Evolutionary conservation across 2,113 vertebrate species (phyloP).

Genomic region (Rhipidura dahli): DNA sequence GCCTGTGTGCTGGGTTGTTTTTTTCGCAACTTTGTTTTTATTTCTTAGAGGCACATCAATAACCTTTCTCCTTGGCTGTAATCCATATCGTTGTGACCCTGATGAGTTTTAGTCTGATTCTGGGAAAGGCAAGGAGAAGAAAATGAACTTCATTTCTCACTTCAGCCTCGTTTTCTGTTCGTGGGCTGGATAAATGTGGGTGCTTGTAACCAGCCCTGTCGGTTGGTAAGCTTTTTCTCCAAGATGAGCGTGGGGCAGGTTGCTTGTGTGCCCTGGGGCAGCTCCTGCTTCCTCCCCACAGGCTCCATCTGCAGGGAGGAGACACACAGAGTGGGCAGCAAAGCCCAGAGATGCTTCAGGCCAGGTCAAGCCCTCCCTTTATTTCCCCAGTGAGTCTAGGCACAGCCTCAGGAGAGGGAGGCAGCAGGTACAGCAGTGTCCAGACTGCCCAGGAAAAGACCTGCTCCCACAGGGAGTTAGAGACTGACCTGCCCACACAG

Average conservation of each 20-base stretch:
- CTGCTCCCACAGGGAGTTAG: background rate
- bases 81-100: slow-evolving; percentile 54
- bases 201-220: background rate
- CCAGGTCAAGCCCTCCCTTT: background rate
- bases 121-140: slow-evolving; percentile 37
- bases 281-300: background rate
- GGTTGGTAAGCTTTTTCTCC: background rate
- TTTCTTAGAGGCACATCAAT: slow-evolving; percentile 54
- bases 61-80: slow-evolving; percentile 51
- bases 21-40: slow-evolving; percentile 15
- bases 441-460: background rate
- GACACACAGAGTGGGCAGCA: background rate
- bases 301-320: background rate
- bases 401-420: background rate
- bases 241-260: background rate
- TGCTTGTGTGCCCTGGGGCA: background rate
- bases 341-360: background rate
- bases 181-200: background rate
- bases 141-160: slow-evolving; percentile 43
- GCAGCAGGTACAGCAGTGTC: background rate
- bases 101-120: slow-evolving; percentile 42
- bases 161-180: background rate
- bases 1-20: background rate
- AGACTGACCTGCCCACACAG: background rate
- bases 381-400: background rate